Evolutionary conservation across 2,888 invertebrate genomes (phyloP).

Genomic region (Gisinianus flammeolus): DNA sequence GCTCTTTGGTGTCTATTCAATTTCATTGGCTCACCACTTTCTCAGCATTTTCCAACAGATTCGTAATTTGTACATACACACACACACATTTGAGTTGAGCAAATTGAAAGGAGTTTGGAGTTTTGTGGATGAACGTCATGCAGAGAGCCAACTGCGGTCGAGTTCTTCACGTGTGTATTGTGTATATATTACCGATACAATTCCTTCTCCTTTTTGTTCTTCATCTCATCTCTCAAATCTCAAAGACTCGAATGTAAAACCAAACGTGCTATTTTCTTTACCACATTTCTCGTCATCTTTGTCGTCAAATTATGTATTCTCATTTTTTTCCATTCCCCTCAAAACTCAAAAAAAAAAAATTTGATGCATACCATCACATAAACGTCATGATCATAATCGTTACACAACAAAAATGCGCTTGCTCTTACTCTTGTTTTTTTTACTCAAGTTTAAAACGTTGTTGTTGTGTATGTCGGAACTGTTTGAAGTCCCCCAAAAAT

Average conservation of each 20-base stretch:
- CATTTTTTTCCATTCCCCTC: too few species aligned
- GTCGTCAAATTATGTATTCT: background rate
- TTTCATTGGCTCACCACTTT: conserved; percentile 35
- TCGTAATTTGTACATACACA: too few species aligned
- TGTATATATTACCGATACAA: background rate
- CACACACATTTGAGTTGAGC: too few species aligned
- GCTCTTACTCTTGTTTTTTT: background rate
- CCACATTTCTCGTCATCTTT: background rate
- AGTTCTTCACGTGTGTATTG: background rate
- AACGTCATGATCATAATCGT: too few species aligned
- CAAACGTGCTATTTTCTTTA: conserved; percentile 18
- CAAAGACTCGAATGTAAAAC: conserved; percentile 7
- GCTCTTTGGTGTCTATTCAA: conserved; percentile 13
- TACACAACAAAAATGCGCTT: too few species aligned
- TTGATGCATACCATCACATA: background rate
- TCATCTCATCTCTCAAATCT: background rate
- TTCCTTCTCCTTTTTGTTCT: background rate
- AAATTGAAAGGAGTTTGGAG: conserved; percentile 28
- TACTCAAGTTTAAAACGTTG: background rate
- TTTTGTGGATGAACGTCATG: too few species aligned
- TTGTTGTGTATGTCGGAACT: background rate
- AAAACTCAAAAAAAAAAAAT: background rate
- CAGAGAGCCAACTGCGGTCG: conserved; percentile 27
- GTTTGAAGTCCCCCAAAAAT: background rate
- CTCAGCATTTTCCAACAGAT: conserved; percentile 27